Base-by-base conservation (phyloP, 2,113 vertebrate genomes). In the Rhinolophus sinicus region DNA sequence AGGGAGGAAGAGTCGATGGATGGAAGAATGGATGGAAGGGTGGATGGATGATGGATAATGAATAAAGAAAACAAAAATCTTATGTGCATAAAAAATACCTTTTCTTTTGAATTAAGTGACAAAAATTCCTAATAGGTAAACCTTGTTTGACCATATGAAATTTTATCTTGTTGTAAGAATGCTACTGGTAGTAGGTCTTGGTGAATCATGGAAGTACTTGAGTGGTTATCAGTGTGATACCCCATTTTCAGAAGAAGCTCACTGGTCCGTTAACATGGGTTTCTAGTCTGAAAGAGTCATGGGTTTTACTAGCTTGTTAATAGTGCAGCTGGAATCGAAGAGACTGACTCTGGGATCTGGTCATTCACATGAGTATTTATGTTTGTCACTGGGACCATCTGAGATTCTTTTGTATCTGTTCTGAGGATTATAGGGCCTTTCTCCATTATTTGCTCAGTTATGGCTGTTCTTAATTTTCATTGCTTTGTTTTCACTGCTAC, bases 51-150 rank as follows among this genome's bases (percentile, higher is more conserved):
- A 78, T 77, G 4, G 30, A 62, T 33, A 47, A 88, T 84, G 14
- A 76, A 77, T 85, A 64, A 93, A 93, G 56, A 93, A 93, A 50
- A 93, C 44, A 72, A 90, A 93, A 91, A 93, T 19, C 15, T 75
- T 38, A 75, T 0, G 7, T 18, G 56, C 3, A 14, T 56, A 38
- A 84, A 92, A 80, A 65, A 33, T 24, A 21, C 1, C 2, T 76
- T 30, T 35, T 22, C 33, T 73, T 92, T 92, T 54, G 73, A 78
- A 69, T 85, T 44, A 22, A 7, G 19, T 81, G 73, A 30, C 18
- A 24, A 22, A 40, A 75, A 52, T 80, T 52, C 60, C 47, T 60
- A 44, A 60, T 18, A 26, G 35, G 72, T 8, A 47, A 78, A 83
- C 56, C 19, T 3, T 75, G 11, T 47, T 64, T 92, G 70, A 54